These are phyloP conservation scores for Isaurus tuberculatus DNA, from an alignment of 92 coral and sea anemone species.

Conservation along the genomic window DNA sequence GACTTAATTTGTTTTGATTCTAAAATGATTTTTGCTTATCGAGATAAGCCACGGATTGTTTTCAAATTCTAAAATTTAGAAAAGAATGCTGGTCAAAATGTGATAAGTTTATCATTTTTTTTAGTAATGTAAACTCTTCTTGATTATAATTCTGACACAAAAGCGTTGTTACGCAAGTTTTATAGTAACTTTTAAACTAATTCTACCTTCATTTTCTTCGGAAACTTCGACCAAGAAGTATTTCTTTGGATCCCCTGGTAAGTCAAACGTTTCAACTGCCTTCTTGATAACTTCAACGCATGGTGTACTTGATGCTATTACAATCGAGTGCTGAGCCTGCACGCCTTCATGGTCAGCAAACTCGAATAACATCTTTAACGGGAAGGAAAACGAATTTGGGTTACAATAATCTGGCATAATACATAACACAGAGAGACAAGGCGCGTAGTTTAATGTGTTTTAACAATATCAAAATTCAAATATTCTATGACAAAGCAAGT, in stretches of 20 bases:
- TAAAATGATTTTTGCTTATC: no score
- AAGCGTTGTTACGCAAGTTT: background rate
- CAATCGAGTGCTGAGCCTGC: slow-evolving; percentile 73
- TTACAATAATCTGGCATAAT: background rate
- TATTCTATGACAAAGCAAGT: no score
- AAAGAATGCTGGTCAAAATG: no score
- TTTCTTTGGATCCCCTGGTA: slow-evolving; percentile 77
- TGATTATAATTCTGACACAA: background rate
- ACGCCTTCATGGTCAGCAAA: slow-evolving; percentile 68
- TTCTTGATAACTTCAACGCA: slow-evolving; percentile 75
- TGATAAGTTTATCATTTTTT: no score
- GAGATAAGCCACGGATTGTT: no score
- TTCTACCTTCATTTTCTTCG: slow-evolving; percentile 32
- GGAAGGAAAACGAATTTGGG: background rate
- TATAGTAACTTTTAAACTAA: background rate
- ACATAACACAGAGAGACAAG: no score
- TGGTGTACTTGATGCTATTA: slow-evolving; percentile 72
- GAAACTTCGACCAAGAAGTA: slow-evolving; percentile 75
- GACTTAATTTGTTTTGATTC: no score
- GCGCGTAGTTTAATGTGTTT: no score
- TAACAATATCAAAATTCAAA: no score
- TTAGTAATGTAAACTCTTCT: no score
- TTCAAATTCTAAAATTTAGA: no score
- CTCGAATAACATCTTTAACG: slow-evolving; percentile 81
- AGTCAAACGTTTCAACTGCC: slow-evolving; percentile 68